Evolutionary conservation across 2,113 vertebrate species (phyloP).

Genomic region (Oryzias curvinotus): DNA sequence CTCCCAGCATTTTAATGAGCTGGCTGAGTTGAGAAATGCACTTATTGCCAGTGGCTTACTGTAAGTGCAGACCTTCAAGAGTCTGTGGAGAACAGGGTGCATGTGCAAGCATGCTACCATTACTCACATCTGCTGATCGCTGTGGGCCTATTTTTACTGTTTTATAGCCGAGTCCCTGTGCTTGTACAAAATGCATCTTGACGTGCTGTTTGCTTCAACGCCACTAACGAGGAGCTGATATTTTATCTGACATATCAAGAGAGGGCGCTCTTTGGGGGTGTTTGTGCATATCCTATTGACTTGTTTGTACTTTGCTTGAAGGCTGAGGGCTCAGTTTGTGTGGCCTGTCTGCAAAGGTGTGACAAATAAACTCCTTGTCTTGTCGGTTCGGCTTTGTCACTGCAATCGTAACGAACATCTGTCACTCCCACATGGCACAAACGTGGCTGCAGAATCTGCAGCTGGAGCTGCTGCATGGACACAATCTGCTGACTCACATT

Average conservation of each 20-base stretch:
- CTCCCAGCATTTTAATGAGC: slow-evolving; percentile 35
- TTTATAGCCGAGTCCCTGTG: slow-evolving; percentile 48
- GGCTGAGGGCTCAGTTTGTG: slow-evolving; percentile 59
- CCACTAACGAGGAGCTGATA: slow-evolving; percentile 34
- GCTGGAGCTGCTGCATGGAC: slow-evolving; percentile 17
- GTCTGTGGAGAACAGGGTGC: slow-evolving; percentile 38
- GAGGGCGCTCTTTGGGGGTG: slow-evolving; percentile 13
- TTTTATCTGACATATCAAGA: slow-evolving; percentile 14
- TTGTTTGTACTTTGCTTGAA: slow-evolving; percentile 55
- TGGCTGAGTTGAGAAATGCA: slow-evolving; percentile 53
- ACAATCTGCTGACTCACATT: slow-evolving; percentile 44
- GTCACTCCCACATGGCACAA: slow-evolving; percentile 14
- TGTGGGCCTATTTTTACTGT: slow-evolving; percentile 55
- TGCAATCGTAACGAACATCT: slow-evolving; percentile 13
- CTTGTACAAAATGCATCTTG: slow-evolving; percentile 49
- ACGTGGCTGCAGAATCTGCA: neutral
- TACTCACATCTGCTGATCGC: slow-evolving; percentile 47
- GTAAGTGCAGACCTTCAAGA: slow-evolving; percentile 46
- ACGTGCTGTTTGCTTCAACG: slow-evolving; percentile 29
- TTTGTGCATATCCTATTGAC: slow-evolving; percentile 34
- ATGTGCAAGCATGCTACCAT: slow-evolving; percentile 56
- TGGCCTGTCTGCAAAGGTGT: slow-evolving; percentile 56
- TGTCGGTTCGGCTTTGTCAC: slow-evolving; percentile 16
- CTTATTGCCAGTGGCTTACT: slow-evolving; percentile 56
- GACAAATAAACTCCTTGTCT: slow-evolving; percentile 69